Conservation (phyloP, 2,797 vertebrate species). For the Gymnocypris eckloni region DNA sequence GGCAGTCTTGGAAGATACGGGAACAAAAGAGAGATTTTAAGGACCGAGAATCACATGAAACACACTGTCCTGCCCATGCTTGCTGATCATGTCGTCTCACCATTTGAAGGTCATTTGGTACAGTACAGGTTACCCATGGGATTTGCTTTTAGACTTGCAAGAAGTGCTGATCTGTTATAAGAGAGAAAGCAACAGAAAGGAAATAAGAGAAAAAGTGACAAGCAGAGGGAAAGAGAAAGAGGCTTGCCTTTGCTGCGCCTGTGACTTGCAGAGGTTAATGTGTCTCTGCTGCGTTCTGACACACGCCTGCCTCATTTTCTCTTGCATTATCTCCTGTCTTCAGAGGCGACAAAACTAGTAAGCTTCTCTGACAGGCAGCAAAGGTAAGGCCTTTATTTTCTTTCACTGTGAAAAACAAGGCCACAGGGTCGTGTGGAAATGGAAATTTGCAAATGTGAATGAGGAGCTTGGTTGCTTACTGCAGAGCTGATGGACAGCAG, state of each 20-base stretch:
- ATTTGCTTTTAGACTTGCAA: background rate
- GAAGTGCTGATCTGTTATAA: constrained; percentile 48
- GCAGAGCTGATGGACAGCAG: constrained; percentile 27
- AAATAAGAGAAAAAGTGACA: constrained; percentile 30
- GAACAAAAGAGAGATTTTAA: constrained; percentile 19
- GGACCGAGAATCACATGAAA: constrained; percentile 2
- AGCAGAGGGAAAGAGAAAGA: constrained; percentile 34
- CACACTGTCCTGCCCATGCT: background rate
- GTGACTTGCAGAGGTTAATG: constrained; percentile 57
- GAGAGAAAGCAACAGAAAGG: constrained; percentile 8
- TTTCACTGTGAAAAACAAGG: constrained; percentile 58
- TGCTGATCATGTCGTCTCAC: constrained; percentile 16
- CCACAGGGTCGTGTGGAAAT: constrained; percentile 51
- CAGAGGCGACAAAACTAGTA: constrained; percentile 57
- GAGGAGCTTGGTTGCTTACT: constrained; percentile 39
- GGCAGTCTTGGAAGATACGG: constrained; percentile 3
- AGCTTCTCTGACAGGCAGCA: constrained; percentile 54
- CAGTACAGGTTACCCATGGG: background rate
- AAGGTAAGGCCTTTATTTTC: constrained; percentile 49
- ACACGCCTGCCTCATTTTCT: constrained; percentile 59
- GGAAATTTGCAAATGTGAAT: constrained; percentile 52
- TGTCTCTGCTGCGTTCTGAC: constrained; percentile 52
- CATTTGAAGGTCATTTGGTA: constrained; percentile 48
- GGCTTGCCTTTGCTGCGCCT: constrained; percentile 23
- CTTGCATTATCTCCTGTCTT: constrained; percentile 60